A percentile compares a stretch with the other conserved stretches of the same genome.
phyloP scores from a whole-genome alignment of 1,140 invertebrate species.

The Drosophila lacteicornis region DNA sequence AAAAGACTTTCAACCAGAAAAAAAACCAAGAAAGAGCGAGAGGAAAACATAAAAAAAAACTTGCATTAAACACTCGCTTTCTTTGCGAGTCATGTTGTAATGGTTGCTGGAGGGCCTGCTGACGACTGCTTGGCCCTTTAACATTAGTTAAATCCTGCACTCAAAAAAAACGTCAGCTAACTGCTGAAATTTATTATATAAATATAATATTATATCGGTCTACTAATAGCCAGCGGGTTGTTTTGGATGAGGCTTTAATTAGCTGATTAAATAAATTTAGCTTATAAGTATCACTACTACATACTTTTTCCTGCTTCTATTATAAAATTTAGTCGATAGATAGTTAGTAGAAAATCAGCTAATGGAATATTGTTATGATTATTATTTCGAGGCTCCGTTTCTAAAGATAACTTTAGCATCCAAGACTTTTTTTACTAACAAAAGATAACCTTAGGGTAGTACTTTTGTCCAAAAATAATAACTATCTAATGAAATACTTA shows the following conservation, averaged over 20 bases:
- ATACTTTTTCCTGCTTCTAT: no score
- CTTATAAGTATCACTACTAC: no score
- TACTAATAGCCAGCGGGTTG: no score
- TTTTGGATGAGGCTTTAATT: no score
- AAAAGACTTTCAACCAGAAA: conserved; percentile 49
- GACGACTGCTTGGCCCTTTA: conserved; percentile 26
- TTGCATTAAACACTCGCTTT: conserved; percentile 81
- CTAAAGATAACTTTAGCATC: no score
- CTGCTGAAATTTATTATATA: neutral
- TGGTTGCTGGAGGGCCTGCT: conserved; percentile 45
- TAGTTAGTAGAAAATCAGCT: no score
- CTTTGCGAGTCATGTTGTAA: conserved; percentile 77
- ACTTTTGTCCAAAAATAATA: neutral
- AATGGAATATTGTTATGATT: no score
- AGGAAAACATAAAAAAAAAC: conserved; percentile 63
- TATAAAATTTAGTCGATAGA: no score
- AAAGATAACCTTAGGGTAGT: neutral
- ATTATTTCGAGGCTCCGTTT: no score
- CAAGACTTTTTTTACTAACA: neutral
- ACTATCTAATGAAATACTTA: no score
- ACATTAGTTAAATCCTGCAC: conserved; percentile 36
- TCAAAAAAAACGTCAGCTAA: neutral
- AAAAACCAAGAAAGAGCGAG: conserved; percentile 9
- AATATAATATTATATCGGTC: no score
- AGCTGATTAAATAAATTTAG: no score